Conservation (phyloP, 2,888 invertebrate genomes). For the Dysmachus trigonus region DNA sequence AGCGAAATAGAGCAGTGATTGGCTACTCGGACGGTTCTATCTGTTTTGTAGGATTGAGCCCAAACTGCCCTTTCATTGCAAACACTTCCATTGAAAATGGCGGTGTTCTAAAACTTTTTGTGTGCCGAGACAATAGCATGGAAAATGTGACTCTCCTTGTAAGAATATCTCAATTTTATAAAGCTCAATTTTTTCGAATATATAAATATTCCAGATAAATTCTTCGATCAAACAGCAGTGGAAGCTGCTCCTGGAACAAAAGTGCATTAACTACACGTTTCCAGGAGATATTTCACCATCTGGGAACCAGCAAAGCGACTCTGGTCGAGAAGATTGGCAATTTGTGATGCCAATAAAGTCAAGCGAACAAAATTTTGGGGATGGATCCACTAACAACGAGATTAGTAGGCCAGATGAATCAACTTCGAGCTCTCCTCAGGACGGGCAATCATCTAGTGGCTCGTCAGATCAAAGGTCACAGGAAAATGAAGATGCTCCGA, state of each 20-base stretch:
- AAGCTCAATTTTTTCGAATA: neutral
- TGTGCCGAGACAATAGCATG: slow-evolving; percentile 73
- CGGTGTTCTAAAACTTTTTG: slow-evolving; percentile 63
- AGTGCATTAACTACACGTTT: slow-evolving; percentile 78
- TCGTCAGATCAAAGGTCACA: neutral
- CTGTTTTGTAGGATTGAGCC: slow-evolving; percentile 64
- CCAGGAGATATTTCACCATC: slow-evolving; percentile 65
- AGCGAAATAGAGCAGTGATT: slow-evolving; percentile 74
- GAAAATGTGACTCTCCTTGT: slow-evolving; percentile 69
- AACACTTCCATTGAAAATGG: slow-evolving; percentile 62
- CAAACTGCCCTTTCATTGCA: slow-evolving; percentile 65
- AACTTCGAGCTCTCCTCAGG: slow-evolving; percentile 3
- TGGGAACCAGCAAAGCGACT: slow-evolving; percentile 32
- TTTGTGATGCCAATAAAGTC: slow-evolving; percentile 61
- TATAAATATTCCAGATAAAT: slow-evolving; percentile 79
- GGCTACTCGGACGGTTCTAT: slow-evolving; percentile 74
- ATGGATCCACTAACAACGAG: neutral
- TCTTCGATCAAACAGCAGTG: slow-evolving; percentile 79
- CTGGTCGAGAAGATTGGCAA: slow-evolving; percentile 59
- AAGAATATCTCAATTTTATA: slow-evolving; percentile 59
- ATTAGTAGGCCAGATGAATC: neutral
- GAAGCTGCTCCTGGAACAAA: slow-evolving; percentile 82
- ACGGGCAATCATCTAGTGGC: neutral
- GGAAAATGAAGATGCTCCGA: slow-evolving; percentile 53
- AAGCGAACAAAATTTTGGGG: neutral